Evolutionary conservation across 1,140 invertebrate species (phyloP).

Genomic region (Lasaia peninsularis): DNA sequence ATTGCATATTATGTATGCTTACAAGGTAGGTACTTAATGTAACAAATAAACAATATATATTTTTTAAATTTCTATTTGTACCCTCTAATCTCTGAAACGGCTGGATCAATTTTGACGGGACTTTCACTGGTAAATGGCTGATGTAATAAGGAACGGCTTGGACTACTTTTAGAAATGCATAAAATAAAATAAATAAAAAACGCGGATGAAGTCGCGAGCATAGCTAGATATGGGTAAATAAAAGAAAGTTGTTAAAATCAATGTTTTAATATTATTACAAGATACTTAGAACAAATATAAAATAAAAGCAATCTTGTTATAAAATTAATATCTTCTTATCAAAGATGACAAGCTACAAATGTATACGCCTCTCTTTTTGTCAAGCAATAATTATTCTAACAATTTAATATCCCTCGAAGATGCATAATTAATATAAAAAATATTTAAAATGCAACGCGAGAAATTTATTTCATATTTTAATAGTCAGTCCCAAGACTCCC

Average conservation of each 20-base stretch:
- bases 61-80: too few relatives aligned
- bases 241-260: constrained; percentile 9
- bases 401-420: constrained; percentile 21
- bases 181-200: too few relatives aligned
- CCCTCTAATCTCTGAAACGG: too few relatives aligned
- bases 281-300: constrained; percentile 58
- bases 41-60: too few relatives aligned
- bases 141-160: too few relatives aligned
- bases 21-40: too few relatives aligned
- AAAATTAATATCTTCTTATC: constrained; percentile 41
- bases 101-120: too few relatives aligned
- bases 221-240: too few relatives aligned
- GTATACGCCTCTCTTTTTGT: constrained; percentile 11
- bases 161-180: too few relatives aligned
- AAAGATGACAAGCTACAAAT: constrained; percentile 27
- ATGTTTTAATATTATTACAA: constrained; percentile 50
- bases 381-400: constrained; percentile 23
- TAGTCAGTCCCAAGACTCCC: constrained; percentile 35
- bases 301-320: constrained; percentile 55
- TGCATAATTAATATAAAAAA: not conserved
- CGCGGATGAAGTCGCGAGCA: too few relatives aligned
- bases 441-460: not conserved
- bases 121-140: too few relatives aligned
- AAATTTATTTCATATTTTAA: not conserved
- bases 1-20: too few relatives aligned